phyloP scores from a whole-genome alignment of 2,888 invertebrate genomes.

The Escarpia spicata region DNA sequence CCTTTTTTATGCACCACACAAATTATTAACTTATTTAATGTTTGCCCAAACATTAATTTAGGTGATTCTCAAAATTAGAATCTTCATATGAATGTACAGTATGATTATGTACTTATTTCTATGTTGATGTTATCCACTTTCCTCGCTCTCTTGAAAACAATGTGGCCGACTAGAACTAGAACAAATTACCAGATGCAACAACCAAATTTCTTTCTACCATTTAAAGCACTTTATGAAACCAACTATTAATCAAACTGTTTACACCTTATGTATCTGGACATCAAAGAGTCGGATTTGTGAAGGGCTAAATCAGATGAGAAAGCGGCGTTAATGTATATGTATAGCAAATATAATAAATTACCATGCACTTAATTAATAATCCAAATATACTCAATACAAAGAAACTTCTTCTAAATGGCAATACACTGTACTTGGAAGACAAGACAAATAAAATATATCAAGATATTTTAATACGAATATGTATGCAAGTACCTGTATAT shows the following conservation, averaged over 20 bases:
- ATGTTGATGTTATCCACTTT: too few species aligned
- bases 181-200: too few species aligned
- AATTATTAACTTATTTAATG: too few species aligned
- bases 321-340: not conserved
- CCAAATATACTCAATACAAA: not conserved
- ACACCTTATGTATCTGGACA: not conserved
- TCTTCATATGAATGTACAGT: too few species aligned
- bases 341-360: not conserved
- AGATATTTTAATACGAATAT: not conserved
- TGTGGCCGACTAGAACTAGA: too few species aligned
- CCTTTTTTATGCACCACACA: too few species aligned
- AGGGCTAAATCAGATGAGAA: not conserved
- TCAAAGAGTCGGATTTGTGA: not conserved
- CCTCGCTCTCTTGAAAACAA: too few species aligned
- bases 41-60: too few species aligned
- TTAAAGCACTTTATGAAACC: too few species aligned
- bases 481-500: not conserved
- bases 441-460: not conserved
- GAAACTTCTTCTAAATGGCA: not conserved
- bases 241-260: not conserved
- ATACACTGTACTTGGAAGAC: not conserved
- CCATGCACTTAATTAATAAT: not conserved
- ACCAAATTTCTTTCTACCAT: too few species aligned
- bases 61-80: too few species aligned
- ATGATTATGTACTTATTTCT: too few species aligned